These are phyloP conservation scores for Drosophila nr. medialis DNA, from an alignment of 2,888 invertebrate species.

Conservation along the genomic window DNA sequence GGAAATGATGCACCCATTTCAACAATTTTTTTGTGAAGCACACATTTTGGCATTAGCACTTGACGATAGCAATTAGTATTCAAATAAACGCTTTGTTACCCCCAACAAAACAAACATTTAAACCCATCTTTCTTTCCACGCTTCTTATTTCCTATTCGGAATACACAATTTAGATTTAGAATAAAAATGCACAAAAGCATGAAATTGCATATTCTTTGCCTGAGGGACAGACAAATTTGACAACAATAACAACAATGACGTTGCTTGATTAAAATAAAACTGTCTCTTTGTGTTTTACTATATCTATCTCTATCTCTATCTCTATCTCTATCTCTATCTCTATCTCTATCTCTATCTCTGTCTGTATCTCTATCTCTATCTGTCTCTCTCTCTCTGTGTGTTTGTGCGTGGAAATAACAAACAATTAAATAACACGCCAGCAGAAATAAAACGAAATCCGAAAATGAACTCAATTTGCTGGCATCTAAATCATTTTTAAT, in stretches of 20 bases:
- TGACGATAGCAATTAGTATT: constrained; percentile 68
- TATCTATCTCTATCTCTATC: neutral
- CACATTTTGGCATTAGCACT: constrained; percentile 38
- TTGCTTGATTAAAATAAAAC: constrained; percentile 65
- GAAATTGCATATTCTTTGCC: constrained; percentile 56
- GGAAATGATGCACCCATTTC: constrained; percentile 18
- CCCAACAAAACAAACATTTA: constrained; percentile 36
- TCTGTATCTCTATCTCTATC: neutral
- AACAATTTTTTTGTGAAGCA: constrained; percentile 20
- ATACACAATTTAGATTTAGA: constrained; percentile 37
- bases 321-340: constrained; percentile 1
- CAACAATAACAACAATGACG: constrained; percentile 41
- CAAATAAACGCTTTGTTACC: constrained; percentile 51
- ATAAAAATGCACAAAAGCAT: constrained; percentile 51
- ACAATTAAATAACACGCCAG: constrained; percentile 73
- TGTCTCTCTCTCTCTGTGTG: constrained; percentile 10
- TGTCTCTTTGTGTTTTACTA: constrained; percentile 6
- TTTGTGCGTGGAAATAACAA: constrained; percentile 56
- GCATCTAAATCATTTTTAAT: constrained; percentile 81
- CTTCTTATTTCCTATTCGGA: constrained; percentile 13
- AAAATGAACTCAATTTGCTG: constrained; percentile 75
- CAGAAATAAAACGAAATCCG: constrained; percentile 52
- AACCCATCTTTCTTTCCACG: neutral
- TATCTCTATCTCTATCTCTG: constrained; percentile 3
- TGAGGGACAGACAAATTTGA: constrained; percentile 2